A percentile compares a stretch with the other conserved stretches of the same genome.
phyloP scores from a whole-genome alignment of 2,888 invertebrate genomes.

The Agapostemon virescens region DNA sequence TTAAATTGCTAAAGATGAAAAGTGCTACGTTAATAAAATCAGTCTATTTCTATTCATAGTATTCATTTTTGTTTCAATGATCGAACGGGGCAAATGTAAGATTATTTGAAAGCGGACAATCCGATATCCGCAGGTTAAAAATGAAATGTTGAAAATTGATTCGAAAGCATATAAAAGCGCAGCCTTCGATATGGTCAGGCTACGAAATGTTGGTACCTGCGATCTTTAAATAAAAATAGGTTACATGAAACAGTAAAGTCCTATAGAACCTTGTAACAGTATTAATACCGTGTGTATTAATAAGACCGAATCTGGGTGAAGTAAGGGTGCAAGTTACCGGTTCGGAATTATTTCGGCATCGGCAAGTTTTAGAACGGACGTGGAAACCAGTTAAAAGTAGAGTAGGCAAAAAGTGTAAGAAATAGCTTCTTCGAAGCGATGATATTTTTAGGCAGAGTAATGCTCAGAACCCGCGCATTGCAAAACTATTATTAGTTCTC shows the following conservation, averaged over 20 bases:
- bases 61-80: no score
- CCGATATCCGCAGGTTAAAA: no score
- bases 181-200: not conserved
- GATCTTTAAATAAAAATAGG: not conserved
- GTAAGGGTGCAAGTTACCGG: not conserved
- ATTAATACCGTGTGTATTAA: slow-evolving; percentile 10
- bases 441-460: not conserved
- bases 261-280: not conserved
- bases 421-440: not conserved
- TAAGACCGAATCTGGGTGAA: slow-evolving; percentile 15
- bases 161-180: not conserved
- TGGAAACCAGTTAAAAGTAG: not conserved
- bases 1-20: no score
- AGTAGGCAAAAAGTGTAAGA: not conserved
- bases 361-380: not conserved
- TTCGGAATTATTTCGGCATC: not conserved
- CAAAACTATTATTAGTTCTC: not conserved
- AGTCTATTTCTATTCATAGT: no score
- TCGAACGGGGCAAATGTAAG: no score
- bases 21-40: no score
- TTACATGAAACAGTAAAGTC: not conserved
- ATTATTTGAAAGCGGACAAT: no score
- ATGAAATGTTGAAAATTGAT: not conserved
- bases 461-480: no score
- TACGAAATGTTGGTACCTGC: not conserved